A percentile compares a stretch with the other conserved stretches of the same genome.
phyloP scores from a whole-genome alignment of 2,113 vertebrate genomes.

The Python bivittatus region DNA sequence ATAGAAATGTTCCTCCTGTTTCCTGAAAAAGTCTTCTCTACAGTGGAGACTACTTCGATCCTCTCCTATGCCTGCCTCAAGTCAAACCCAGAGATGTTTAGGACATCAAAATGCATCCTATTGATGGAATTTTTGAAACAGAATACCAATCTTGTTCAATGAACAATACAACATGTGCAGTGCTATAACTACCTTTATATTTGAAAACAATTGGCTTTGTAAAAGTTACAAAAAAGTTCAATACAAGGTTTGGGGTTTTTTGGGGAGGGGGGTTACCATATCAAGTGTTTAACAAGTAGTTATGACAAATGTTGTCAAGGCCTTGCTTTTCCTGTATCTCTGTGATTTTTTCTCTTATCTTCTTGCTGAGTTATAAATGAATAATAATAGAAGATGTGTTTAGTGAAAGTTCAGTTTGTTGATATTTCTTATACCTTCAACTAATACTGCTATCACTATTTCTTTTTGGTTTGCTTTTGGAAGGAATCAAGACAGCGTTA shows the following conservation, averaged over 20 bases:
- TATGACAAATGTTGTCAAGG: neutral
- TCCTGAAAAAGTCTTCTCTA: neutral
- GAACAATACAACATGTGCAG: neutral
- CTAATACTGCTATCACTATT: neutral
- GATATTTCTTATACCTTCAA: neutral
- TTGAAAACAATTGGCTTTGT: neutral
- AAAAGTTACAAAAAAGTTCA: neutral
- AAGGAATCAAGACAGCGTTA: neutral
- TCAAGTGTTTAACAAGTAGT: neutral
- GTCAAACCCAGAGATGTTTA: neutral
- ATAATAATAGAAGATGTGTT: constrained; percentile 22
- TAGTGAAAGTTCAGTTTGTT: neutral
- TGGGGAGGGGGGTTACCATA: neutral
- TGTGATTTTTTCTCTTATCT: neutral
- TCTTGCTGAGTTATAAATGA: neutral
- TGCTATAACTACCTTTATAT: neutral
- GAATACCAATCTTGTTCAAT: too few relatives aligned
- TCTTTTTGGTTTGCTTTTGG: neutral
- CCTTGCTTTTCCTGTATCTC: neutral
- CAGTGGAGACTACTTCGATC: neutral
- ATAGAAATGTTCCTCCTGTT: neutral
- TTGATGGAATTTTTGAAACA: neutral
- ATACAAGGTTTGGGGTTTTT: neutral
- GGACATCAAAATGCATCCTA: neutral
- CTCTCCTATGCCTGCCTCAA: neutral